phyloP scores from a whole-genome alignment of 2,888 invertebrate species.

The Lydus trimaculatus region DNA sequence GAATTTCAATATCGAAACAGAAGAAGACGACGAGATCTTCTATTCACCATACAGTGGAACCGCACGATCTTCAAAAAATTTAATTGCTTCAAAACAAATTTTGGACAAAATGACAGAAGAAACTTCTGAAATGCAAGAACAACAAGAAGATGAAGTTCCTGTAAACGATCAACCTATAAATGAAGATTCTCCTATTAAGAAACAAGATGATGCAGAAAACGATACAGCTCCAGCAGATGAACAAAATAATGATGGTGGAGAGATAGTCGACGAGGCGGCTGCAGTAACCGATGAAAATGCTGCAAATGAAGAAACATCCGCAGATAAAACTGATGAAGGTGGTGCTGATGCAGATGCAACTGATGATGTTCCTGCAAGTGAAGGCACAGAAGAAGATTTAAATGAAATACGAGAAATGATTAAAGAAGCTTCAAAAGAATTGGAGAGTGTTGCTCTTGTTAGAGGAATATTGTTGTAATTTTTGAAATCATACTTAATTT shows the following conservation, averaged over 20 bases:
- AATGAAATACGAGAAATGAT: slow-evolving; percentile 53
- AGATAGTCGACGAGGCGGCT: not conserved
- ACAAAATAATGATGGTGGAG: not conserved
- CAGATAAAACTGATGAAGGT: slow-evolving; percentile 33
- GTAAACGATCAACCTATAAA: no score
- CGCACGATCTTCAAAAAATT: slow-evolving; percentile 18
- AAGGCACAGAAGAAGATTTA: no score
- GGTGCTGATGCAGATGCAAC: slow-evolving; percentile 27
- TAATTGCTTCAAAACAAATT: slow-evolving; percentile 7
- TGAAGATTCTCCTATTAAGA: not conserved
- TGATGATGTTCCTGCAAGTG: slow-evolving; percentile 17
- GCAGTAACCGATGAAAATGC: not conserved
- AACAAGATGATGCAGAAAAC: not conserved
- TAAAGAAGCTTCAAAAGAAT: slow-evolving; percentile 46
- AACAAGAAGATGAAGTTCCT: not conserved
- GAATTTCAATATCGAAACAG: not conserved
- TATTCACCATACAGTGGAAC: slow-evolving; percentile 43
- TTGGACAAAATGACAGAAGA: slow-evolving; percentile 23
- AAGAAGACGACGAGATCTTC: slow-evolving; percentile 37
- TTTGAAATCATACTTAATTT: not conserved
- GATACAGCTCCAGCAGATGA: not conserved
- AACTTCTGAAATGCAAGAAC: slow-evolving; percentile 4
- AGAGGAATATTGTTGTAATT: not conserved
- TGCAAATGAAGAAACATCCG: slow-evolving; percentile 17
- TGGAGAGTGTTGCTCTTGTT: slow-evolving; percentile 49